Conservation (phyloP, 2,797 vertebrate species). For the Acridotheres tristis region DNA sequence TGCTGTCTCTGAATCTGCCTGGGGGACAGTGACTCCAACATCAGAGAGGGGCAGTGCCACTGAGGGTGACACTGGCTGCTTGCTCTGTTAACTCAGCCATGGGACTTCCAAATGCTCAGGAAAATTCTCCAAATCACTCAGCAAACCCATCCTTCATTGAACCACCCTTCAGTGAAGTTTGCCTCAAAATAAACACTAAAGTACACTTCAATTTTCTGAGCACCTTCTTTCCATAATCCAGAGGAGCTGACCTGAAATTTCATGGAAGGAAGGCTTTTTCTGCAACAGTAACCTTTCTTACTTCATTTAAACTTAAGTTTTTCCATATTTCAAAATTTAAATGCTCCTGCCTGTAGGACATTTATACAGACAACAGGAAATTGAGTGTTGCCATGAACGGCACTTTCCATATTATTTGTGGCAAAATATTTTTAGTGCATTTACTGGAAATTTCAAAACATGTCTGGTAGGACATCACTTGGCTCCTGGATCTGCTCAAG, state of each 20-base stretch:
- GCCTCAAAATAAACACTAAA: background rate
- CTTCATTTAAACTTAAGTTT: background rate
- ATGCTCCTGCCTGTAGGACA: background rate
- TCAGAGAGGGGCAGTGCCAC: background rate
- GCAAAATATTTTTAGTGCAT: background rate
- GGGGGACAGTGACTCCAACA: background rate
- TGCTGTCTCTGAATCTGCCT: background rate
- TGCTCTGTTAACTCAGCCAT: background rate
- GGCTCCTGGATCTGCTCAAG: background rate
- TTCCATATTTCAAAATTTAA: background rate
- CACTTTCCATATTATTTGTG: background rate
- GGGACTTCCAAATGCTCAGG: background rate
- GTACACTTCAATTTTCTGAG: background rate
- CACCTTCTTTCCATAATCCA: background rate
- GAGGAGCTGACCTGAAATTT: background rate
- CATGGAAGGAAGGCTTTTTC: background rate
- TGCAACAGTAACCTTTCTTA: background rate
- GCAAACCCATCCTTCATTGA: background rate
- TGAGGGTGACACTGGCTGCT: background rate
- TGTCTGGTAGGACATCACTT: slow-evolving; percentile 1
- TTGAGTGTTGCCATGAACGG: background rate
- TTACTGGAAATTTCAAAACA: slow-evolving; percentile 26
- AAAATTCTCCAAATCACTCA: background rate
- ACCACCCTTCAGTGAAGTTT: background rate
- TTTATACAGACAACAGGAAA: background rate